Evolutionary conservation across 2,113 vertebrate genomes (phyloP).

Genomic region (Pteropus alecto): DNA sequence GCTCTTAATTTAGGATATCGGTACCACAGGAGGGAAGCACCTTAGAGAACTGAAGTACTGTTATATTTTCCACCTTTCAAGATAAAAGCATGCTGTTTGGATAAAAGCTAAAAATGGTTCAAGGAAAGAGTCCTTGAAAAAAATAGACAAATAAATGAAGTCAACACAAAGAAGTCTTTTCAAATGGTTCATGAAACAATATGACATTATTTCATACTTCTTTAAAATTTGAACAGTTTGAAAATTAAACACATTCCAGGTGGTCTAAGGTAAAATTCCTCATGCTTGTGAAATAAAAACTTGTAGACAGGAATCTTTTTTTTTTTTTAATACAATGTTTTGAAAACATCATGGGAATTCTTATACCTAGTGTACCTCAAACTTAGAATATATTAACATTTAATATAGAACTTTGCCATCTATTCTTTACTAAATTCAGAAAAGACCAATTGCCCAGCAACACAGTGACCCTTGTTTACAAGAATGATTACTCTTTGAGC

Average conservation of each 20-base stretch:
- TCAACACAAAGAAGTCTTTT: slow-evolving; percentile 57
- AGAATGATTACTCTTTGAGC: neutral
- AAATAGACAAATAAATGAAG: slow-evolving; percentile 73
- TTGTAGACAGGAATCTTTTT: neutral
- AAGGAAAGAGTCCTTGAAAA: slow-evolving; percentile 58
- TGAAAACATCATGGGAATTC: neutral
- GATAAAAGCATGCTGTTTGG: slow-evolving; percentile 75
- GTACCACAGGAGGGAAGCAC: slow-evolving; percentile 36
- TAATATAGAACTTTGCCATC: neutral
- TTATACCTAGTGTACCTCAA: neutral
- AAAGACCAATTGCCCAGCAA: neutral
- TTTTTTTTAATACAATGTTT: neutral
- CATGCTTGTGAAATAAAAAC: slow-evolving; percentile 37
- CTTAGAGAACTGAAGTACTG: slow-evolving; percentile 59
- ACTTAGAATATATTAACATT: slow-evolving; percentile 3
- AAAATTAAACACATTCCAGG: slow-evolving; percentile 47
- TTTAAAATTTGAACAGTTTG: slow-evolving; percentile 50
- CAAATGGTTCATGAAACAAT: slow-evolving; percentile 60
- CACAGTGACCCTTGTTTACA: neutral
- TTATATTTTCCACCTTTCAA: slow-evolving; percentile 50
- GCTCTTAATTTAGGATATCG: slow-evolving; percentile 70
- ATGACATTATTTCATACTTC: slow-evolving; percentile 27
- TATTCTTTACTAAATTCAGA: neutral
- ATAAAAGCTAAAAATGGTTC: slow-evolving; percentile 63
- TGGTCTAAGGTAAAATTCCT: slow-evolving; percentile 4